Percentiles rank a stretch among this genome's conserved stretches.
Evolutionary conservation across 2,797 vertebrate species (phyloP).

Genomic region (Tokudaia muenninki): DNA sequence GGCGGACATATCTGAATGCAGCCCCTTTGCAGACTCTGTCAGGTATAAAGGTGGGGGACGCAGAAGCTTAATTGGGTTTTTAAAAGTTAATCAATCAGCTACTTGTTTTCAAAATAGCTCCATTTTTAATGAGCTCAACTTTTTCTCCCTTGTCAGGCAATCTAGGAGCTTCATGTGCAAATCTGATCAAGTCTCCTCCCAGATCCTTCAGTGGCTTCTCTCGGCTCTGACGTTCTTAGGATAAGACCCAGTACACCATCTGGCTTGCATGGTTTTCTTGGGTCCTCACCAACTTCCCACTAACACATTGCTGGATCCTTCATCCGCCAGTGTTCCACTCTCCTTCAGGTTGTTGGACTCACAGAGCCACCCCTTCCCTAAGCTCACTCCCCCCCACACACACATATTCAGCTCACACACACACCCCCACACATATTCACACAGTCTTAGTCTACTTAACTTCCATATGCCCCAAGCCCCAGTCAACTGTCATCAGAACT

Average conservation of each 20-base stretch:
- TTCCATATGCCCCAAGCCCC: not conserved
- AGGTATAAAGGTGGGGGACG: not conserved
- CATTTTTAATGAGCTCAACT: conserved; percentile 37
- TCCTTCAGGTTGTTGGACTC: no score
- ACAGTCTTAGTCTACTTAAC: not conserved
- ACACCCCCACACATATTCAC: not conserved
- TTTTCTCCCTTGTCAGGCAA: not conserved
- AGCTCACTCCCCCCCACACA: not conserved
- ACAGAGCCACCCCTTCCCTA: not conserved
- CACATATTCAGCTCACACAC: no score
- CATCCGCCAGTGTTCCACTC: not conserved
- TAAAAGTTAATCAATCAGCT: conserved; percentile 25
- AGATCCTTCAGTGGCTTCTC: not conserved
- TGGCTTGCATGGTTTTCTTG: not conserved
- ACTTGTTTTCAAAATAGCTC: conserved; percentile 48
- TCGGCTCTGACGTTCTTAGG: not conserved
- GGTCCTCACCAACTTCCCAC: not conserved
- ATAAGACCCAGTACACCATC: not conserved
- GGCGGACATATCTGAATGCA: not conserved
- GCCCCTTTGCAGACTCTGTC: not conserved
- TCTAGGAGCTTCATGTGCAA: not conserved
- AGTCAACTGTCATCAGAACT: not conserved
- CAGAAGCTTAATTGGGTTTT: conserved; percentile 30
- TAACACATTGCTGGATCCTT: not conserved
- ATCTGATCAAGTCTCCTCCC: not conserved